These are phyloP conservation scores for Drosophila rellima DNA, from an alignment of 2,888 invertebrate genomes.

Conservation along the genomic window DNA sequence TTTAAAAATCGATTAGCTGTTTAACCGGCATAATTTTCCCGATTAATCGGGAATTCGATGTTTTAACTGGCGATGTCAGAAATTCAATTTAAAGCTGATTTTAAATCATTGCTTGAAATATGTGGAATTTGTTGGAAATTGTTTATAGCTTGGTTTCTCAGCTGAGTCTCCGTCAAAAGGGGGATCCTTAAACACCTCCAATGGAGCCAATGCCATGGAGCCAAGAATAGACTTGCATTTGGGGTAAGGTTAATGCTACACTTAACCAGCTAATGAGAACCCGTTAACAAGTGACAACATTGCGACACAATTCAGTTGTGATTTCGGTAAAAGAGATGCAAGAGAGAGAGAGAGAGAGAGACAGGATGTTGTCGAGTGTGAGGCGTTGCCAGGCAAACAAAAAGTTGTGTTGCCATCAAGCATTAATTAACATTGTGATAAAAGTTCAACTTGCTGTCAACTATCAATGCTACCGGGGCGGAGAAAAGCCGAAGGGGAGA, in stretches of 20 bases:
- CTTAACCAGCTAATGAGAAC: slow-evolving; percentile 37
- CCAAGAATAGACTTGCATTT: not conserved
- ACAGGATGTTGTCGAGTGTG: too few relatives aligned
- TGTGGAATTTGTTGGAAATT: too few relatives aligned
- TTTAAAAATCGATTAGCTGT: too few relatives aligned
- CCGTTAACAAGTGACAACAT: slow-evolving; percentile 22
- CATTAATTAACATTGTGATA: slow-evolving; percentile 72
- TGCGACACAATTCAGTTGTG: not conserved
- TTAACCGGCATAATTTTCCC: too few relatives aligned
- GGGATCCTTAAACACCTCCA: not conserved
- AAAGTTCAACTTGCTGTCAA: slow-evolving; percentile 49
- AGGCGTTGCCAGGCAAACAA: slow-evolving; percentile 38
- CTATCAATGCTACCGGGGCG: slow-evolving; percentile 35
- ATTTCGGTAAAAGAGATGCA: not conserved
- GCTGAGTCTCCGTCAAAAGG: not conserved
- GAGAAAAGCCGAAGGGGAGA: not conserved
- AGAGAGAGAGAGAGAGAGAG: too few relatives aligned
- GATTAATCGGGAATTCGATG: too few relatives aligned
- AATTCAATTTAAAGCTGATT: too few relatives aligned
- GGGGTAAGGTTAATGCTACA: slow-evolving; percentile 16
- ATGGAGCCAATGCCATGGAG: too few relatives aligned
- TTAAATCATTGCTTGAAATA: too few relatives aligned
- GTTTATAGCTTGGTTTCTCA: too few relatives aligned
- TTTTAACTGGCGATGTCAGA: too few relatives aligned
- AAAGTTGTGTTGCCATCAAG: slow-evolving; percentile 42